A percentile compares a stretch with the other conserved stretches of the same genome.
These are phyloP conservation scores for Hypercompe scribonia DNA, from an alignment of 2,888 invertebrate genomes.

Conservation along the genomic window DNA sequence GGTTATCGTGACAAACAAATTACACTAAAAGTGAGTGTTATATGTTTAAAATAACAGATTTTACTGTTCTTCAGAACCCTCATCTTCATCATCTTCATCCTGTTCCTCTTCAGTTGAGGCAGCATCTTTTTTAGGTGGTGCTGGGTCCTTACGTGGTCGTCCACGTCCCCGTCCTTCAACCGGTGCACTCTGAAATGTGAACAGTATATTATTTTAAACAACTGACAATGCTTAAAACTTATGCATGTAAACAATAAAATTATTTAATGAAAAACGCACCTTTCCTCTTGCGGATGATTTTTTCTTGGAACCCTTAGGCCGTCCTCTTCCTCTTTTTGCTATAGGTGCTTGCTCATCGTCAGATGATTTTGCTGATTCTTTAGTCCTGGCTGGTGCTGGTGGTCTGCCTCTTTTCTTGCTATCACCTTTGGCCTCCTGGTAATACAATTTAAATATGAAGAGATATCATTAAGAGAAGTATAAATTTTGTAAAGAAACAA, in stretches of 20 bases:
- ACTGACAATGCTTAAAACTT: constrained; percentile 1
- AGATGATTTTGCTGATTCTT: constrained; percentile 85
- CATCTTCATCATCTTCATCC: constrained; percentile 83
- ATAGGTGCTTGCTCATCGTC: constrained; percentile 85
- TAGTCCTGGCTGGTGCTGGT: constrained; percentile 76
- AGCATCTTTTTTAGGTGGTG: constrained; percentile 83
- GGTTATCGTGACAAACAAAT: constrained; percentile 82
- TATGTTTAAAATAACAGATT: constrained; percentile 63
- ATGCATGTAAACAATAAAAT: not conserved
- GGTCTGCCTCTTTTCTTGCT: constrained; percentile 82
- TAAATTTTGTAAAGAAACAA: not conserved
- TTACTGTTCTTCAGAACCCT: constrained; percentile 84
- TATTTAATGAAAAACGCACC: constrained; percentile 53
- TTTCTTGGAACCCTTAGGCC: constrained; percentile 86
- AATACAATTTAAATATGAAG: constrained; percentile 14
- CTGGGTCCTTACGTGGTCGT: constrained; percentile 81
- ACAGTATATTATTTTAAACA: constrained; percentile 9
- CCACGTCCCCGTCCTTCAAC: constrained; percentile 81
- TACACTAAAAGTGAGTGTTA: constrained; percentile 78
- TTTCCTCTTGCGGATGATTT: constrained; percentile 81
- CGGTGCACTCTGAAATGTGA: constrained; percentile 65
- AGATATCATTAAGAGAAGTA: not conserved
- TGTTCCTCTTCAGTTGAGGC: constrained; percentile 83
- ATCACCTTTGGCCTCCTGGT: constrained; percentile 81
- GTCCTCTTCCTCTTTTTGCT: constrained; percentile 85